Evolutionary conservation across 2,113 vertebrate genomes (phyloP).

Genomic region (Struthio camelus): DNA sequence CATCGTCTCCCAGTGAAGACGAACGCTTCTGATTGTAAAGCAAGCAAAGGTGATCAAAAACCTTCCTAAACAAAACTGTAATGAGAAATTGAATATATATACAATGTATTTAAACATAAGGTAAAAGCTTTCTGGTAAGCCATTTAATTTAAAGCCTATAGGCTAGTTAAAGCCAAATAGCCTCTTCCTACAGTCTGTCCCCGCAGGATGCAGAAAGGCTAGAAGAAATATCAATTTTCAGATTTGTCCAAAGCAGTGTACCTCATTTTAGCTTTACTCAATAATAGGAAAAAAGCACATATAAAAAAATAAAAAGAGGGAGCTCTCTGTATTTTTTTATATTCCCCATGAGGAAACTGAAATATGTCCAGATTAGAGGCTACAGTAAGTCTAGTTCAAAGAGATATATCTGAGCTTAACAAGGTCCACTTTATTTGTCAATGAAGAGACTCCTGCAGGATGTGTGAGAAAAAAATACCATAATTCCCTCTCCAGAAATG

Average conservation of each 20-base stretch:
- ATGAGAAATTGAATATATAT: neutral
- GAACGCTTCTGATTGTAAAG: neutral
- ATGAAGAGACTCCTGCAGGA: constrained; percentile 34
- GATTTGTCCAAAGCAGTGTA: neutral
- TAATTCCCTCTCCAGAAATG: constrained; percentile 53
- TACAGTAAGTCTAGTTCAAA: constrained; percentile 37
- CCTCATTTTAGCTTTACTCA: neutral
- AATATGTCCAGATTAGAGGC: neutral
- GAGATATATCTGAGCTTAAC: constrained; percentile 42
- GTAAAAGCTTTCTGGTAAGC: neutral
- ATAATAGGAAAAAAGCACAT: neutral
- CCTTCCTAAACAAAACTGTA: neutral
- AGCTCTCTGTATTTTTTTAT: neutral
- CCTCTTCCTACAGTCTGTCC: neutral
- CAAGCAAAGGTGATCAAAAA: neutral
- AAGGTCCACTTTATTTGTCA: constrained; percentile 61
- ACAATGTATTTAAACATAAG: no score
- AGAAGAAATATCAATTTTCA: neutral
- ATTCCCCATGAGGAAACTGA: neutral
- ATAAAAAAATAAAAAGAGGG: no score
- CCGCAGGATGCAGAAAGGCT: neutral
- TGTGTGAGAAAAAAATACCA: constrained; percentile 28
- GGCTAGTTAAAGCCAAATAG: neutral
- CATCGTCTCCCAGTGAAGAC: neutral
- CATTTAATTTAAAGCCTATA: neutral